Percentiles rank a stretch among this genome's conserved stretches.
phyloP scores from a whole-genome alignment of 2,888 invertebrate species.

The Hybos culiciformis region DNA sequence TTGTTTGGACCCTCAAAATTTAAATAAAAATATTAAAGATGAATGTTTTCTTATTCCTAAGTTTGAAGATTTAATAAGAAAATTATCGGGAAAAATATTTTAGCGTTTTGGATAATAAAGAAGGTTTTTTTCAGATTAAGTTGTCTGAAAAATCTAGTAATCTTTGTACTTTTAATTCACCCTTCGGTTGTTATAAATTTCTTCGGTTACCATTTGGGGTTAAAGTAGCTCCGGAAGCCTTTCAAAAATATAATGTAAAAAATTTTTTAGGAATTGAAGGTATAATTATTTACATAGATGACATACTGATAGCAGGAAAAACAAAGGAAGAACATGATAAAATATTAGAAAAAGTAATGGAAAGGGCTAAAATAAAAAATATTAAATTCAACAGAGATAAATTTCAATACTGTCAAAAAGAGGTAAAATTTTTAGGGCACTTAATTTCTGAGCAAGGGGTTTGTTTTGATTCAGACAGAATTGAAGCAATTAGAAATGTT shows the following conservation, averaged over 20 bases:
- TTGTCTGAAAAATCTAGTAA: background rate
- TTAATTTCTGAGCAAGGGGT: constrained; percentile 10
- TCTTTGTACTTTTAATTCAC: background rate
- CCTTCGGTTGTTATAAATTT: background rate
- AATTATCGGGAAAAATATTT: background rate
- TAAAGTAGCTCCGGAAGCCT: constrained; percentile 18
- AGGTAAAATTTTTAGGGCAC: constrained; percentile 21
- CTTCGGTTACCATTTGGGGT: constrained; percentile 10
- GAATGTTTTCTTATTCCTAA: too few species aligned
- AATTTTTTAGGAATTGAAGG: constrained; percentile 16
- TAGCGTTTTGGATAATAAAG: background rate
- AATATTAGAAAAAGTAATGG: constrained; percentile 17
- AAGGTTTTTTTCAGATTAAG: background rate
- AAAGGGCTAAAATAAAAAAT: constrained; percentile 16
- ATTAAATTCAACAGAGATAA: constrained; percentile 22
- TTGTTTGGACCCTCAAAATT: background rate
- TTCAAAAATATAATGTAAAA: constrained; percentile 15
- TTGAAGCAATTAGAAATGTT: constrained; percentile 7
- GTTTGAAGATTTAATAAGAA: too few species aligned
- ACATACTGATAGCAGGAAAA: constrained; percentile 15
- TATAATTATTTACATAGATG: constrained; percentile 24
- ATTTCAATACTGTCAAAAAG: constrained; percentile 10
- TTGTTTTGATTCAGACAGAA: constrained; percentile 8
- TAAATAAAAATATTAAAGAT: too few species aligned
- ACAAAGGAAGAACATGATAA: constrained; percentile 14